Evolutionary conservation across 2,113 vertebrate species (phyloP).

Genomic region (Heterotilapia buettikoferi): DNA sequence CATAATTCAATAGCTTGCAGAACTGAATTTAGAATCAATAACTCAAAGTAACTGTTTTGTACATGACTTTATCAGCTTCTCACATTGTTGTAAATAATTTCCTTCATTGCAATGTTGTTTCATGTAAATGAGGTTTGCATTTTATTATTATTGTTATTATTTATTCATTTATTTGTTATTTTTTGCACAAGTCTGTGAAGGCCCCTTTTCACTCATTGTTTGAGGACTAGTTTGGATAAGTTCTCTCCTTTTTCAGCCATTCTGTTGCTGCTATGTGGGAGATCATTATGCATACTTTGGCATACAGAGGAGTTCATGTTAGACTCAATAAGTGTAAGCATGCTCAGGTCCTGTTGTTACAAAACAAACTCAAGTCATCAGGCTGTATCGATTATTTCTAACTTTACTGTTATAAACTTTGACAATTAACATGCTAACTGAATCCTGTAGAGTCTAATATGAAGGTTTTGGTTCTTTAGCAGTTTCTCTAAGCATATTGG

Average conservation of each 20-base stretch:
- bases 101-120: neutral
- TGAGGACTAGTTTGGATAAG: neutral
- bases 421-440: neutral
- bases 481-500: neutral
- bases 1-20: neutral
- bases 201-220: neutral
- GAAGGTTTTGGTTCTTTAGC: neutral
- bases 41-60: neutral
- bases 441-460: neutral
- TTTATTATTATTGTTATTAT: neutral
- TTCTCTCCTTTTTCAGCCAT: neutral
- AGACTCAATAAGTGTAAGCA: neutral
- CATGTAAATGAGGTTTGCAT: neutral
- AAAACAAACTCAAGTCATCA: neutral
- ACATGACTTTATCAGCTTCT: neutral
- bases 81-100: neutral
- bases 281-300: neutral
- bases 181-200: neutral
- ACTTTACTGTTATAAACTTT: neutral
- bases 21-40: neutral
- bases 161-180: neutral
- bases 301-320: neutral
- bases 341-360: neutral
- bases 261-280: neutral
- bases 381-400: neutral